Evolutionary conservation across 2,888 invertebrate species (phyloP), one percentile per base, ranked within the genome.

Genomic region (Erynnis tages): DNA sequence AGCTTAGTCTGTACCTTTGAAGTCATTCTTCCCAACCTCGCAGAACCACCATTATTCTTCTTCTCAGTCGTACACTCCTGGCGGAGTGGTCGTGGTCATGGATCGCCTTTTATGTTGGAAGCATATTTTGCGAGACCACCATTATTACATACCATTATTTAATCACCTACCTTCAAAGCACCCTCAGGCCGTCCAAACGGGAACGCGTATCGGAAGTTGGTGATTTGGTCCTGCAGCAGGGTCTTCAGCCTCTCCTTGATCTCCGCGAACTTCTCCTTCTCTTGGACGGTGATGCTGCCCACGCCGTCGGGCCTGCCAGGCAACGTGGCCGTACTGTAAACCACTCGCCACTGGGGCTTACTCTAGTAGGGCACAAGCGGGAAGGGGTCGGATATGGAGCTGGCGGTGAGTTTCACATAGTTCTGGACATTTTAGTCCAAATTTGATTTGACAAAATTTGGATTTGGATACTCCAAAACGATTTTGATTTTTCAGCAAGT

Each of bases 171-270:
- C 85, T 99, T 99, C 59, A 99, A 90, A 41, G 98, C 96, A 44
- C 99, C 99, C 82, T 99, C 99, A 4, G 99, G 99, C 68, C 99
- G 92, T 57, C 99, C 99, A 81, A 99, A 99, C 57, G 99, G 99
- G 90, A 99, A 99, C 76, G 98, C 97, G 79, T 95, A 98, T 88
- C 97, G 95, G 91, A 99, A 99, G 92, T 99, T 98, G 17, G 99
- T 99, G 71, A 99, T 98, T 92, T 99, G 99, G 85, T 97, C 95
- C 87, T 99, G 99, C 63, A 99, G 91, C 61, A 99, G 91, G 67
- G 96, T 93, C 71, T 97, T 93, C 62, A 99, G 91, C 58, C 98
- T 91, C 74, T 99, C 98, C 82, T 99, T 99, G 73, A 99, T 97
- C 80, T 98, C 98, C 57, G 97, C 96, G 80, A 99, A 99, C 79